Evolutionary conservation across 2,797 vertebrate species (phyloP).

Genomic region (Cossypha heuglini): DNA sequence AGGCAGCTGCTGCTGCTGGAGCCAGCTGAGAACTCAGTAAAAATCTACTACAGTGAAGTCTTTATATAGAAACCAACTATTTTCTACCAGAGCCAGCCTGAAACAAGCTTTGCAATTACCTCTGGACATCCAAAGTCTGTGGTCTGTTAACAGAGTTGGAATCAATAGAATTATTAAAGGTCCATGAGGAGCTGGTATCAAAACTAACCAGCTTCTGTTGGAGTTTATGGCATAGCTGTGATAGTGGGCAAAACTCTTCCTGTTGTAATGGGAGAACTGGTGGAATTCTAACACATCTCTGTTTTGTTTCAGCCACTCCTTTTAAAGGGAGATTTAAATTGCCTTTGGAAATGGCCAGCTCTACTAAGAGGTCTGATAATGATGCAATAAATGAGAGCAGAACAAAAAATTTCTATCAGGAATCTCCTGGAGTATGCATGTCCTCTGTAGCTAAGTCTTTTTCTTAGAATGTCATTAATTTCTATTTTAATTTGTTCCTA

Average conservation of each 20-base stretch:
- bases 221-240: background rate
- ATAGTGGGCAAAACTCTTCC: background rate
- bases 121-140: background rate
- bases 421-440: background rate
- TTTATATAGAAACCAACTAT: background rate
- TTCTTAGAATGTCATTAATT: background rate
- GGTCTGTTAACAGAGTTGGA: background rate
- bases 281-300: background rate
- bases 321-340: conserved; percentile 74
- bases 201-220: background rate
- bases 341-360: conserved; percentile 77
- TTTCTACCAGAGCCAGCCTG: background rate
- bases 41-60: background rate
- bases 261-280: background rate
- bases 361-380: conserved; percentile 59
- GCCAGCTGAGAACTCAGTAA: background rate
- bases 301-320: conserved; percentile 66
- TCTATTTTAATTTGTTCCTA: background rate
- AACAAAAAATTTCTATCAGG: background rate
- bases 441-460: conserved; percentile 26
- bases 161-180: background rate
- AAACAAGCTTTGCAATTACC: background rate
- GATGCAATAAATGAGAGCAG: background rate
- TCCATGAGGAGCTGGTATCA: background rate
- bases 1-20: background rate